Percentiles rank a stretch among this genome's conserved stretches.
phyloP scores from a whole-genome alignment of 2,888 invertebrate genomes.

The Hydraecia micacea region DNA sequence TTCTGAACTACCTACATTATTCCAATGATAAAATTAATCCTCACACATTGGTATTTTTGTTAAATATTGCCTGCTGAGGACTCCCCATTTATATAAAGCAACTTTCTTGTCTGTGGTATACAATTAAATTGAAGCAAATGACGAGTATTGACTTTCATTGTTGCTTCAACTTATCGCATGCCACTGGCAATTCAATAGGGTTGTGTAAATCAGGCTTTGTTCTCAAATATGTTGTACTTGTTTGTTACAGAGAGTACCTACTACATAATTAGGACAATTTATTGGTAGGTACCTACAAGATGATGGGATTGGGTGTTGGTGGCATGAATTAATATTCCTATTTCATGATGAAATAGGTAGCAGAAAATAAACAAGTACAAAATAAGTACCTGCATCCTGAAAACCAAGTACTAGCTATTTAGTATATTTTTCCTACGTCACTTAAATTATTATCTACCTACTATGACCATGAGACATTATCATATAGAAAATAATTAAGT shows the following conservation, averaged over 20 bases:
- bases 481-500: not conserved
- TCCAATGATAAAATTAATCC: not conserved
- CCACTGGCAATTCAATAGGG: not conserved
- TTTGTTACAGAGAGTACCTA: not conserved
- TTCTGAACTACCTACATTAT: not conserved
- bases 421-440: not conserved
- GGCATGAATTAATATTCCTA: not conserved
- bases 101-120: not conserved
- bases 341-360: not conserved
- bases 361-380: not conserved
- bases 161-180: not conserved
- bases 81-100: not conserved
- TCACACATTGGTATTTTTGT: not conserved
- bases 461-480: not conserved
- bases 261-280: slow-evolving; percentile 2
- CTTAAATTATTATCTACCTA: slow-evolving; percentile 3
- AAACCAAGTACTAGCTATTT: not conserved
- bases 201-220: not conserved
- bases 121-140: not conserved
- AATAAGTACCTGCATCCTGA: not conserved
- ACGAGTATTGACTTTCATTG: not conserved
- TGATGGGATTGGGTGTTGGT: not conserved
- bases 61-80: not conserved
- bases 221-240: not conserved
- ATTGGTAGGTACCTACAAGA: not conserved